These are phyloP conservation scores for Gymnoscelis rufifasciata DNA, from an alignment of 2,888 invertebrate species.

Conservation along the genomic window DNA sequence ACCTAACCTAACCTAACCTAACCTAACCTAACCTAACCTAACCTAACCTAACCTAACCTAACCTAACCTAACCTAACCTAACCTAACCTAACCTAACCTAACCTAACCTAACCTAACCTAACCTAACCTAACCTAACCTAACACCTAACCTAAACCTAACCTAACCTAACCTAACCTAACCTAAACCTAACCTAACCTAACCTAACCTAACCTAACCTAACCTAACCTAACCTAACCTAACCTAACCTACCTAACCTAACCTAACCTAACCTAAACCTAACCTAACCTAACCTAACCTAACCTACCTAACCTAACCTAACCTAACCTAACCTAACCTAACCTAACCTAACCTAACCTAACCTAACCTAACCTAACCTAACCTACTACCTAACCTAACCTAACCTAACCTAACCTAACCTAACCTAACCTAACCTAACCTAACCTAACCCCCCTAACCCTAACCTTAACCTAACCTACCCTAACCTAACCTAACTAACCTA, in stretches of 20 bases:
- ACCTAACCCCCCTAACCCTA: too few species aligned
- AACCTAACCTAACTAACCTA: conserved; percentile 5
- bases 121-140: not conserved
- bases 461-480: conserved; percentile 1
- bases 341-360: conserved; percentile 11
- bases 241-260: not conserved
- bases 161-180: conserved; percentile 15
- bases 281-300: conserved; percentile 5
- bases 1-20: conserved; percentile 11
- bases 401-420: not conserved
- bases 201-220: too few species aligned
- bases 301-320: conserved; percentile 8
- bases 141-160: conserved; percentile 3
- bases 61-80: conserved; percentile 18
- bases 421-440: not conserved
- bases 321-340: conserved; percentile 8
- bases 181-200: conserved; percentile 5
- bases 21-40: conserved; percentile 20
- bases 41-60: conserved; percentile 11
- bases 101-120: not conserved
- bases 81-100: not conserved
- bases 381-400: conserved; percentile 4
- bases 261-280: not conserved
- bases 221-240: conserved; percentile 1
- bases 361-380: conserved; percentile 11